A percentile compares a stretch with the other conserved stretches of the same genome.
Evolutionary conservation across 2,797 vertebrate species (phyloP).

Genomic region (Peromyscus attwateri): DNA sequence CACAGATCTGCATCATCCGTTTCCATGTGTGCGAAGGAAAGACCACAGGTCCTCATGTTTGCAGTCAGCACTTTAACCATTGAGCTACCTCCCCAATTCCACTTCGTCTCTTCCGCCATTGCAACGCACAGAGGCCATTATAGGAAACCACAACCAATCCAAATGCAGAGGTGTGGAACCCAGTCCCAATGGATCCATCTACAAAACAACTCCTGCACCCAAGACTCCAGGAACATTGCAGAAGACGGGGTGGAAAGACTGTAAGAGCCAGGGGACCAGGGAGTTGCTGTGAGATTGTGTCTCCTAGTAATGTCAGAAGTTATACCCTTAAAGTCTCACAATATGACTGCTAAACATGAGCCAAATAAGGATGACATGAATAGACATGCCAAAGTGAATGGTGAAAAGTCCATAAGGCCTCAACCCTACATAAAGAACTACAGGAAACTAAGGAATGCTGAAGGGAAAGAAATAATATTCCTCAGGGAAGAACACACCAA

Average conservation of each 20-base stretch:
- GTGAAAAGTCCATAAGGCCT: not conserved
- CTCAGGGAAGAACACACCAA: not conserved
- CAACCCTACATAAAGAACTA: not conserved
- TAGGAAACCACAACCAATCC: not conserved
- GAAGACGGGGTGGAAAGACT: not conserved
- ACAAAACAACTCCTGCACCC: not conserved
- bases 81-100: too few species aligned
- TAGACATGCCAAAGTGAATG: not conserved
- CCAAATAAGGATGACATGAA: not conserved
- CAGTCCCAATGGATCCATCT: not conserved
- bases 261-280: not conserved
- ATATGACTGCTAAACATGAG: not conserved
- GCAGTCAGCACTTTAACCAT: not conserved
- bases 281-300: not conserved
- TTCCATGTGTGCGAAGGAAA: not conserved
- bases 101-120: not conserved
- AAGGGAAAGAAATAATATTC: not conserved
- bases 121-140: not conserved
- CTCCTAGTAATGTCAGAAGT: not conserved
- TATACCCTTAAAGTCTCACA: not conserved
- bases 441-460: not conserved
- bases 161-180: not conserved
- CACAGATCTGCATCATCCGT: too few species aligned
- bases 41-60: not conserved
- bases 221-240: not conserved